Base-by-base conservation (phyloP, 2,888 invertebrate species). In the Tachina grossa region DNA sequence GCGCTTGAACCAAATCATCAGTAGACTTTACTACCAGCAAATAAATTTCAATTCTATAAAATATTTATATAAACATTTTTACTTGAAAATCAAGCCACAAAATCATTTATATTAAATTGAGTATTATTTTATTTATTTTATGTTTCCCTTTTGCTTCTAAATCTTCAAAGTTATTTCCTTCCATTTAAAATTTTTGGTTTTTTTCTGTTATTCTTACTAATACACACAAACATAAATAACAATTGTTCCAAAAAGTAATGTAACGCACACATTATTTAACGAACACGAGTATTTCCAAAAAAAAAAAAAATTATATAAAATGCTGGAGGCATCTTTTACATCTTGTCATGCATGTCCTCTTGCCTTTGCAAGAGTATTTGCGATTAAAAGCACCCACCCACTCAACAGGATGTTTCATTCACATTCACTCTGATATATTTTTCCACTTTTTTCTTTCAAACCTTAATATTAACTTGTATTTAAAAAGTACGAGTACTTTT, bases 401-500 rank as follows among this genome's bases (percentile, higher is more conserved):
- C 31, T 2, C 31, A 9, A 9, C 39, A 19, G 14, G 16, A 49
- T 19, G 49, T 59, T 49, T 47, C 11, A 11, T 49, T 59, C 16
- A 31, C 5, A 47, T 59, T 19, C 47, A 19, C 19, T 39, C 31
- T 39, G 49, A 74, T 49, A 8, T n/a, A 65, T 75, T 53, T 8
- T 8, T 47, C 45, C 43, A 22, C 31, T 31, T 63, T 49, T 53
- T 11, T 8, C n/a, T 57, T 71, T 16, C 61, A 22, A 65, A 47
- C 39, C 3, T 68, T 57, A 68, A 68, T 68, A 66, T 45, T 19
- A 65, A 76, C 45, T 39, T 16, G 8, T 53, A 45, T 65, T 55
- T 65, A 47, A 11, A 9, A 61, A 49, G 10, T 31, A 31, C 31
- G 2, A 31, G 49, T 3, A 11, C 11, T 43, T 43, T n/a, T 61